phyloP scores from a whole-genome alignment of 2,888 invertebrate species.

The Hydriomena furcata region DNA sequence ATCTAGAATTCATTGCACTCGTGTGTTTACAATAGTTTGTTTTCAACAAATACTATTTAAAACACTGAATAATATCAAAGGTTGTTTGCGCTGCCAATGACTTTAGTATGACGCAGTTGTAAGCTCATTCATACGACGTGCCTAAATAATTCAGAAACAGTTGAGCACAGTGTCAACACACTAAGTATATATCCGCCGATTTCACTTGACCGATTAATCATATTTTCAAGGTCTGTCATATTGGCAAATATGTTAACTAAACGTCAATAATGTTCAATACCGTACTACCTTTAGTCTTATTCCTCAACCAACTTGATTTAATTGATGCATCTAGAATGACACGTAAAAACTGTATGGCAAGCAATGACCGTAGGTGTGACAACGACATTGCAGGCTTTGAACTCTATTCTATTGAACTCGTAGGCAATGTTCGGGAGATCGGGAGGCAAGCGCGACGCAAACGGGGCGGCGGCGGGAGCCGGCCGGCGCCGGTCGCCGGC shows the following conservation, averaged over 20 bases:
- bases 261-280: too few relatives aligned
- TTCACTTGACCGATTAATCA: too few relatives aligned
- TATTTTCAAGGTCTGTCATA: too few relatives aligned
- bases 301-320: neutral
- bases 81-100: conserved; percentile 39
- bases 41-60: conserved; percentile 23
- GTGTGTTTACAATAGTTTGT: conserved; percentile 25
- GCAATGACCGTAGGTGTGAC: conserved; percentile 35
- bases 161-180: conserved; percentile 17
- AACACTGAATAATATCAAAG: conserved; percentile 30
- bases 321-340: conserved; percentile 15
- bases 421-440: conserved; percentile 39
- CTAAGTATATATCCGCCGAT: too few relatives aligned
- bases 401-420: conserved; percentile 41
- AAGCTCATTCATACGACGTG: conserved; percentile 42
- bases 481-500: conserved; percentile 23
- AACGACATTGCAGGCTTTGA: conserved; percentile 37
- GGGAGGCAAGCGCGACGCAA: conserved; percentile 40
- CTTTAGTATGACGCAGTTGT: conserved; percentile 45
- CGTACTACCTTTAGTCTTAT: too few relatives aligned
- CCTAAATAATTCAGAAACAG: conserved; percentile 31
- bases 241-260: too few relatives aligned
- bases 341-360: conserved; percentile 20
- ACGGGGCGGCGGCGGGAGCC: conserved; percentile 30
- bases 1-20: conserved; percentile 21